Evolutionary conservation across 53 echinoderm and acorn worm species (phyloP), one percentile per base, ranked within the genome.

Genomic region (Pentamera pediparva): DNA sequence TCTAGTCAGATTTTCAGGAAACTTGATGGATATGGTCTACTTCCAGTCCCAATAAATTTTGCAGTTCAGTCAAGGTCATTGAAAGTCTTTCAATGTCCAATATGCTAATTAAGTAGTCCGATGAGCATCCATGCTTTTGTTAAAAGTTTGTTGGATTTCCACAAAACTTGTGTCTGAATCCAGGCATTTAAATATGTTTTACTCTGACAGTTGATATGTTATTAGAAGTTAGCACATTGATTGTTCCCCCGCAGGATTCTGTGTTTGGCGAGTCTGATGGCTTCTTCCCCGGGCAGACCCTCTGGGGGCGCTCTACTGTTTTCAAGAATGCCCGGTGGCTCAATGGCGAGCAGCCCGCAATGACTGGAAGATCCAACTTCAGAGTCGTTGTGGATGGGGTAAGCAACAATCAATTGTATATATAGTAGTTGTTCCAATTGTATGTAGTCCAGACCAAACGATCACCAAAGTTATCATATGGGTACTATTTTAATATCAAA

Each of bases 281-380:
- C 41, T 98, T 91, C 79, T 92, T 80, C 59, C 91, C 98, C 13
- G 91, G 98, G 33, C 98, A 98, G 73, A 75, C 82, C 35, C 74
- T 98, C 4, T 78, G 85, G 34, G 98, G 98, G 21, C 88, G 89
- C 19, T 77, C 85, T 18, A 52, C 70, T 13, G 89, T 69, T 29
- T 98, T 98, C 84, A 91, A 92, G 84, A 85, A 79, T 55, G 89
- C 98, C 32, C 79, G 60, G 8, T 98, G 98, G 98, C 74, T 98
- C 35, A 87, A 78, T 45, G 98, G 98, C 49, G 86, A 85, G 30
- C 86, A 86, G 38, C 98, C 98, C 8, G 88, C 89, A 41, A 85
- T 98, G 8, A 72, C 83, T 50, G 92, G 76, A 77, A 91, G 84
- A 75, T 82, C 80, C 21, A 76, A 87, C 54, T 92, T 98, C 84